Evolutionary conservation across 2,797 vertebrate genomes (phyloP), one percentile per base, ranked within the genome.

Genomic region (Ctenopoma multispine): DNA sequence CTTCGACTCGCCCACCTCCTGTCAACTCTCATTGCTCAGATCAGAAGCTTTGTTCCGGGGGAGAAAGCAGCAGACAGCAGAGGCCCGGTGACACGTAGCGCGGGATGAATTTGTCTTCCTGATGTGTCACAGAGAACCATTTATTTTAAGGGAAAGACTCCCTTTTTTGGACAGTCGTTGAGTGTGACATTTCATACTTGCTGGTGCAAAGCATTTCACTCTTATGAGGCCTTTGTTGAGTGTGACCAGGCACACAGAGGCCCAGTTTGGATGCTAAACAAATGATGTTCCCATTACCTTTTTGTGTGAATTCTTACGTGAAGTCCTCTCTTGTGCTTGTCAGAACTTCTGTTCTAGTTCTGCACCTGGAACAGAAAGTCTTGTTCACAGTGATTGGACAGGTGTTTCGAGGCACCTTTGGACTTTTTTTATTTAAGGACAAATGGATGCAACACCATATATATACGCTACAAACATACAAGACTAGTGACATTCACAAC

Each of bases 21-120:
- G 88, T 90, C 87, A 63, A 3, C 66, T 79, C 75, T 76, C 69
- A 65, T 75, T 73, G 82, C 84, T 75, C 84, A 63, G 40, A 84
- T 80, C 54, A 77, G 60, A 86, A 63, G 59, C 80, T 55, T 44
- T 44, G 24, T 80, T 80, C 81, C 34, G 13, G 40, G 60, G 73
- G 65, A 51, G 65, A 62, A 38, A 48, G 59, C 70, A 3, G 58
- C 72, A 76, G 77, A 75, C 82, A 75, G 73, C 70, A 57, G 47
- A 59, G 66, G 57, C 46, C 78, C 34, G 0, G 43, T 74, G 73
- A 86, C 86, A 77, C 69, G 20, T 49, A 72, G 46, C 64, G 71
- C 74, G 51, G 71, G 60, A 80, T 75, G 51, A 81, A 74, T 81
- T 71, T 72, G 73, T 80, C 80, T 77, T 62, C 73, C 60, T 74